A percentile compares a stretch with the other conserved stretches of the same genome.
Conservation (phyloP, 1,140 invertebrate genomes). For the Drosophila ogumai region DNA sequence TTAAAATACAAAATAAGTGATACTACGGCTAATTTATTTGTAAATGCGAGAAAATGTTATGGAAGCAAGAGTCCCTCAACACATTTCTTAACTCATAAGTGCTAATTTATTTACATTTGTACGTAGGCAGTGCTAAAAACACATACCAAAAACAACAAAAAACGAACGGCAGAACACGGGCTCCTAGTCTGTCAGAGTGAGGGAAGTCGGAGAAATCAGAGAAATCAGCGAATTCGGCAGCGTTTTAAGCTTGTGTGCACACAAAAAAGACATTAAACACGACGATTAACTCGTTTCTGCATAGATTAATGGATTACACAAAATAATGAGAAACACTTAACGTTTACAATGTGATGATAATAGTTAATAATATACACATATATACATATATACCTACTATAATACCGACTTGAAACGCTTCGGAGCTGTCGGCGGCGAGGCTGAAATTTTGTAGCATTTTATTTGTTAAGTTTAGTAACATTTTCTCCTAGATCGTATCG, state of each 20-base stretch:
- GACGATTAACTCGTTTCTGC: conserved; percentile 74
- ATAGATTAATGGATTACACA: conserved; percentile 67
- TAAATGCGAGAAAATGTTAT: conserved; percentile 55
- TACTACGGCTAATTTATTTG: conserved; percentile 83
- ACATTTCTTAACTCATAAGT: conserved; percentile 70
- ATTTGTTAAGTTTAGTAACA: conserved; percentile 81
- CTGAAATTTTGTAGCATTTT: conserved; percentile 80
- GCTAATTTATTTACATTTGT: conserved; percentile 74
- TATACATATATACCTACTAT: conserved; percentile 52
- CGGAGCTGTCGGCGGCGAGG: conserved; percentile 64
- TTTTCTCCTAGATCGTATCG: conserved; percentile 66
- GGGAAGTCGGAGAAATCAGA: conserved; percentile 20
- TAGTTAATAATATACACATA: conserved; percentile 77
- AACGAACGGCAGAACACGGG: conserved; percentile 39
- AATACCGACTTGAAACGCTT: conserved; percentile 69
- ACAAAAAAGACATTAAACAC: conserved; percentile 70
- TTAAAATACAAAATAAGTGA: conserved; percentile 82
- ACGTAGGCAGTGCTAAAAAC: conserved; percentile 51
- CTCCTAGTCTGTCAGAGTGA: conserved; percentile 25
- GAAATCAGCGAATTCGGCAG: conserved; percentile 43
- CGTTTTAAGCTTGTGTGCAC: conserved; percentile 70
- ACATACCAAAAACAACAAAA: conserved; percentile 21
- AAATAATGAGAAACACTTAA: conserved; percentile 74
- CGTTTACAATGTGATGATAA: conserved; percentile 82
- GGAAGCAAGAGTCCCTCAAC: conserved; percentile 28